Base-by-base conservation (phyloP, 2,888 invertebrate genomes). In the Gibbula magus region DNA sequence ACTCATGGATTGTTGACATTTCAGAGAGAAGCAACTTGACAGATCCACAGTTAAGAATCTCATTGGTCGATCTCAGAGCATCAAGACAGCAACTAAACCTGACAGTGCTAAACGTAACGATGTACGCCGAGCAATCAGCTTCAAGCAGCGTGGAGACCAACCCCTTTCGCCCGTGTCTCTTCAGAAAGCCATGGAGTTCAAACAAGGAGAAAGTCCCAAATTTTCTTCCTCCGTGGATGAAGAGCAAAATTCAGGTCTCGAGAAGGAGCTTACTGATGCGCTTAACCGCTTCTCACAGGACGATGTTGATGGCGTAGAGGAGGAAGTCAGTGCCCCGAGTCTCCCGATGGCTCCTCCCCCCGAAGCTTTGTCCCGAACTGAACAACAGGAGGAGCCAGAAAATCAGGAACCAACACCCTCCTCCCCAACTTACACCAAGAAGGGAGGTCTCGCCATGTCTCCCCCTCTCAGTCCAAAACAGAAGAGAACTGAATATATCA, bases 1-100 rank as follows among this genome's bases (percentile, higher is more conserved):
- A 25, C 29, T 2, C 2, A 1, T 16, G 20, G 29, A n/a, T 22
- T 32, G 4, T 77, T 53, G 35, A 52, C 20, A 7, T 67, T 20
- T 16, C 74, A 84, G 85, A 53, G 75, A 84, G 29, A 85, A 85
- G 61, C 83, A 86, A 53, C 82, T 90, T 39, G 88, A 89, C 75
- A 85, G 82, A 45, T 87, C 86, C 74, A 85, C 85, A 39, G 90
- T 88, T n/a, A 89, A 88, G 84, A 88, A 88, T 82, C 80, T 89
- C 75, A 88, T 89, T 81, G 88, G 89, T 32, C 83, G 89, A 75
- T 89, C 90, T 20, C 87, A 88, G 45, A 90, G 89, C 82, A 88
- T 88, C 56, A 90, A 90, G 82, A 86, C 84, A 79, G 85, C 75
- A 45, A 85, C 84, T 29, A 78, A 83, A 54, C 83, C 83, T 29